phyloP scores from a whole-genome alignment of 2,113 vertebrate genomes.

The Varanus salvator region DNA sequence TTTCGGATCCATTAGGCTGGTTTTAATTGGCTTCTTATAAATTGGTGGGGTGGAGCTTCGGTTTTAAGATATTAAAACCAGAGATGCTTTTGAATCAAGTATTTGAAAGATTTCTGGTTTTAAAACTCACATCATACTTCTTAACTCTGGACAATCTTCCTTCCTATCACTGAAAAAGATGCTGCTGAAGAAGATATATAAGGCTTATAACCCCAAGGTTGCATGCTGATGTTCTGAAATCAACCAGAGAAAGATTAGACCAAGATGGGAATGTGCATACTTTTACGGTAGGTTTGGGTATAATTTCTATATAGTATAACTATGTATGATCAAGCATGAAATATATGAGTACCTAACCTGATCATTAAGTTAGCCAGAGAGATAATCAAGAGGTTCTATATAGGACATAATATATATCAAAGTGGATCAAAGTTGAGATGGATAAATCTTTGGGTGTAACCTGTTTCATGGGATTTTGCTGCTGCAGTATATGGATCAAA shows the following conservation, averaged over 20 bases:
- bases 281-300: background rate
- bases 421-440: background rate
- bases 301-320: background rate
- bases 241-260: rapidly evolving
- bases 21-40: background rate
- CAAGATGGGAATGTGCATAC: background rate
- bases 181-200: background rate
- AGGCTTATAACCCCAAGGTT: background rate
- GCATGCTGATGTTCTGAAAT: background rate
- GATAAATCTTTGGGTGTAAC: background rate
- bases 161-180: background rate
- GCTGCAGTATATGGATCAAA: background rate
- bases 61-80: rapidly evolving
- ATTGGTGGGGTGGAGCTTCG: background rate
- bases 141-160: rapidly evolving
- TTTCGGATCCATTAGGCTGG: background rate
- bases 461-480: background rate
- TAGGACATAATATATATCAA: background rate
- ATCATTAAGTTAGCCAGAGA: background rate
- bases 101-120: background rate
- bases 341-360: background rate
- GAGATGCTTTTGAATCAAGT: rapidly evolving
- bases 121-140: rapidly evolving
- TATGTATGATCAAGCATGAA: background rate
- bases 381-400: background rate